Evolutionary conservation across 2,888 invertebrate species (phyloP), one percentile per base, ranked within the genome.

Genomic region (Cephalotes varians): DNA sequence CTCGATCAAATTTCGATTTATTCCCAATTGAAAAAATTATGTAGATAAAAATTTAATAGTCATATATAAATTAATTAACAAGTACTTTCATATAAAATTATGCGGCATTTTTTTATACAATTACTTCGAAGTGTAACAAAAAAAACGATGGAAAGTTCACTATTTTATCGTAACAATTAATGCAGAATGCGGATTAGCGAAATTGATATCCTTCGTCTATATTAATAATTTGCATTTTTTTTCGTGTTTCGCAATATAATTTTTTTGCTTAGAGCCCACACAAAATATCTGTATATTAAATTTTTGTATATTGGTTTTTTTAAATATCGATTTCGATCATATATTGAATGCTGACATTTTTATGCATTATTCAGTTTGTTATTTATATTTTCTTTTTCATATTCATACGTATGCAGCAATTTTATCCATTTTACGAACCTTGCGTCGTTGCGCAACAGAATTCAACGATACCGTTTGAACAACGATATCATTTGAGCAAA

Each of bases 1-100:
- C n/a, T n/a, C 76, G n/a, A 65, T 65, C 28, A 49, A 73, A 15
- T 73, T 58, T 58, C 31, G 15, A 67, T 76, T 76, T n/a, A 69
- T 54, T 77, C 6, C 28, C 51, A 51, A 37, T 34, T 51, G 25
- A 51, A 51, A 65, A 37, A n/a, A 37, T 5, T 1, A 44, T 40
- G 5, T 40, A n/a, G 40, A 44, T 60, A n/a, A n/a, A 21, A 64
- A 64, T 74, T 37, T 49, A 74, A 49, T 51, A 37, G 15, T 44
- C 12, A 18, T 34, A 12, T 4, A 2, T 49, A n/a, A 25, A 34
- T 64, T 64, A 31, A 73, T 64, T 65, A 31, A 74, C 18, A 25
- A 34, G 18, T 64, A 34, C 31, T 7, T 18, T 1, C 10, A 21
- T 34, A 49, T 34, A 28, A 58, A 60, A 72, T 34, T 44, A 40